Percentiles rank a stretch among this genome's conserved stretches.
phyloP scores from a whole-genome alignment of 2,888 invertebrate genomes.

The Sicus ferrugineus region DNA sequence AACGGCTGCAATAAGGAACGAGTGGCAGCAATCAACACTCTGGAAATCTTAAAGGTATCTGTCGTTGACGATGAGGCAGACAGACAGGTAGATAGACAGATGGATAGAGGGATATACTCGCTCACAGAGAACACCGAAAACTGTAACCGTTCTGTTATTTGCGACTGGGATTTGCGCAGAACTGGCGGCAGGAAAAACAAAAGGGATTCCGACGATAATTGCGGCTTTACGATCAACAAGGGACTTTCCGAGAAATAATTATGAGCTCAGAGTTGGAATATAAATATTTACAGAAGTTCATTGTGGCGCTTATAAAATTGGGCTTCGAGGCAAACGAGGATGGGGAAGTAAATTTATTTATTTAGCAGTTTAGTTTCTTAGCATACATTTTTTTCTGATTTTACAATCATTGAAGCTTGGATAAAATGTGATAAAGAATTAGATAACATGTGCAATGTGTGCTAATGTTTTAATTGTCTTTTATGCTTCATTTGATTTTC shows the following conservation, averaged over 20 bases:
- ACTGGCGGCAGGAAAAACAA: neutral
- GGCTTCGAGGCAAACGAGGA: neutral
- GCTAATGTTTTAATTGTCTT: too few relatives aligned
- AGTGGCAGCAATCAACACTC: constrained; percentile 30
- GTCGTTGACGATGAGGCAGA: neutral
- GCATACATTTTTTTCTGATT: too few relatives aligned
- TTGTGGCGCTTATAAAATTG: neutral
- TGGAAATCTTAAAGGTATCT: constrained; percentile 7
- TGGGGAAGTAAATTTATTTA: too few relatives aligned
- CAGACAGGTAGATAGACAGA: neutral
- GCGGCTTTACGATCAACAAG: neutral
- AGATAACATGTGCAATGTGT: too few relatives aligned
- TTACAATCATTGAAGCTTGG: too few relatives aligned
- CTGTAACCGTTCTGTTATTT: too few relatives aligned
- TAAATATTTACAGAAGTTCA: neutral
- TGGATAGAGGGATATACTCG: neutral
- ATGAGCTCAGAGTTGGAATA: neutral
- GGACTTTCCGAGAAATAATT: neutral
- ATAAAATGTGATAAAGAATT: too few relatives aligned
- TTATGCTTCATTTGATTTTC: too few relatives aligned
- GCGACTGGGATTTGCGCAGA: neutral
- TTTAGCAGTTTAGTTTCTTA: too few relatives aligned
- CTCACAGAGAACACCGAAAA: too few relatives aligned
- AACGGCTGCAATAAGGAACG: too few relatives aligned
- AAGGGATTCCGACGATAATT: constrained; percentile 1